phyloP scores from a whole-genome alignment of 1,140 invertebrate species.

The Drosophila aff. region DNA sequence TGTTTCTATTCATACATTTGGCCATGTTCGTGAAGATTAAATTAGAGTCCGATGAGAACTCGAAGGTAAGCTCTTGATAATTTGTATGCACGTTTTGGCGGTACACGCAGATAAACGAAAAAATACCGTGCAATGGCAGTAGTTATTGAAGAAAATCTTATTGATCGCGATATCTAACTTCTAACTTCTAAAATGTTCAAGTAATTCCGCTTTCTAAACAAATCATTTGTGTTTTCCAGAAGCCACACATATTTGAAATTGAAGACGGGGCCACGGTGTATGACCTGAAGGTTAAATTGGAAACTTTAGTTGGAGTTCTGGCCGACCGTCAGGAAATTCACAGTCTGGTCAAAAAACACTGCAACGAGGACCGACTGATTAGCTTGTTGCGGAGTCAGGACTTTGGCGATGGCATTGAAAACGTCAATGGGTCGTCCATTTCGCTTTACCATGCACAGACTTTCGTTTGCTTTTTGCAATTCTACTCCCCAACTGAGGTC shows the following conservation, averaged over 20 bases:
- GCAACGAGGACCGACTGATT: slow-evolving; percentile 1
- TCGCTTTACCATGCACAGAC: slow-evolving; percentile 6
- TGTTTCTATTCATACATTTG: neutral
- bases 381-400: slow-evolving; percentile 1
- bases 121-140: too few relatives aligned
- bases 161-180: too few relatives aligned
- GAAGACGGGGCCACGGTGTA: slow-evolving; percentile 1
- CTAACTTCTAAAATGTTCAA: too few relatives aligned
- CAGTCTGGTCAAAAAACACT: neutral
- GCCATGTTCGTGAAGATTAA: slow-evolving; percentile 16
- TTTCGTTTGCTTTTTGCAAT: slow-evolving; percentile 17
- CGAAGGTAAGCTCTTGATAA: neutral
- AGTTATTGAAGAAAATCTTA: too few relatives aligned
- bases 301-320: neutral
- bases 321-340: slow-evolving; percentile 5
- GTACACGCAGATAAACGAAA: neutral
- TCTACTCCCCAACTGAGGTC: slow-evolving; percentile 9
- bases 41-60: slow-evolving; percentile 6
- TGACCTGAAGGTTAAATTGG: slow-evolving; percentile 9
- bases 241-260: slow-evolving; percentile 10
- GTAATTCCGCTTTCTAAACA: neutral
- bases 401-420: neutral
- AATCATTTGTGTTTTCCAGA: neutral
- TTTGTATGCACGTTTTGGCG: neutral
- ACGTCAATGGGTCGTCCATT: slow-evolving; percentile 11